Evolutionary conservation across 2,113 vertebrate species (phyloP).

Genomic region (Podocnemis expansa): DNA sequence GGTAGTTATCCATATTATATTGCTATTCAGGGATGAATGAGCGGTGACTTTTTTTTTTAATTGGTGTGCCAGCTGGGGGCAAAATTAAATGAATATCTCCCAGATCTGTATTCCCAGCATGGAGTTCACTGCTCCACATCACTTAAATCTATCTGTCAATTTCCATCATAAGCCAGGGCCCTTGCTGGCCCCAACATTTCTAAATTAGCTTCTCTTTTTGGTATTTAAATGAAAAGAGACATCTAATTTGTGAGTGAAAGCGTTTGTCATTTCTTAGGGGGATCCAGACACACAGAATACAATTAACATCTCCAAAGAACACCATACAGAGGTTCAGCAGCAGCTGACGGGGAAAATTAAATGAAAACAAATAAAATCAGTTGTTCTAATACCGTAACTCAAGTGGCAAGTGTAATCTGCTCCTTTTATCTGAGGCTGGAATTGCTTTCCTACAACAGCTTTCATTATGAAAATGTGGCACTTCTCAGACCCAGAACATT

Average conservation of each 20-base stretch:
- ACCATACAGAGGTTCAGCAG: constrained; percentile 41
- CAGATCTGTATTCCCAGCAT: constrained; percentile 22
- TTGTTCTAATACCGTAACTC: constrained; percentile 67
- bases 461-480: constrained; percentile 67
- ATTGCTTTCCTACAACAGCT: constrained; percentile 69
- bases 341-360: constrained; percentile 71
- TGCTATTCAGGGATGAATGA: neutral
- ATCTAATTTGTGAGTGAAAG: constrained; percentile 72
- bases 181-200: constrained; percentile 17
- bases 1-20: neutral
- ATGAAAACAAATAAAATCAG: constrained; percentile 75
- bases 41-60: neutral
- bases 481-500: constrained; percentile 62
- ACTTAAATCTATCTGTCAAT: constrained; percentile 55
- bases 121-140: constrained; percentile 4
- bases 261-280: constrained; percentile 67
- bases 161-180: constrained; percentile 29
- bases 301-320: constrained; percentile 66
- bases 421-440: constrained; percentile 57
- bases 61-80: constrained; percentile 8
- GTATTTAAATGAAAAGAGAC: constrained; percentile 74
- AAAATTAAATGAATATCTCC: constrained; percentile 38
- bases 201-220: constrained; percentile 67
- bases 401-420: constrained; percentile 69
- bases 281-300: constrained; percentile 62